A percentile compares a stretch with the other conserved stretches of the same genome.
Conservation (phyloP, 2,113 vertebrate genomes). For the Tychaedon coryphoeus region DNA sequence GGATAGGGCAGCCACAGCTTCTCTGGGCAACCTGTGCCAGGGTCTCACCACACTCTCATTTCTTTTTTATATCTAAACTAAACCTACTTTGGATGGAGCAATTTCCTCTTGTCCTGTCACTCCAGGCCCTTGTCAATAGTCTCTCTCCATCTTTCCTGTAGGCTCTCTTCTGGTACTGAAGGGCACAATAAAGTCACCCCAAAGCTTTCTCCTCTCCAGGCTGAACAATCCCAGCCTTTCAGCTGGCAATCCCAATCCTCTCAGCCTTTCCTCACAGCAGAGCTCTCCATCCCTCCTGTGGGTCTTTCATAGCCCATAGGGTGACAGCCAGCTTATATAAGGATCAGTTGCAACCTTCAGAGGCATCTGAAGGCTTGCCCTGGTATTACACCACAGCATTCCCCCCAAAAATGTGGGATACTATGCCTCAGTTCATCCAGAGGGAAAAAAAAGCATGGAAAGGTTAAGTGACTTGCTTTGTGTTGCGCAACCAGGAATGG, state of each 20-base stretch:
- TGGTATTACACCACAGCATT: not conserved
- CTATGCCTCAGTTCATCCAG: not conserved
- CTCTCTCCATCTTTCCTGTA: not conserved
- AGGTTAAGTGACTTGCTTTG: not conserved
- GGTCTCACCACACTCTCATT: not conserved
- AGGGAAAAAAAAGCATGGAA: not conserved
- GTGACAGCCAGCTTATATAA: not conserved
- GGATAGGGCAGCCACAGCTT: not conserved
- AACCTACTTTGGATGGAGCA: not conserved
- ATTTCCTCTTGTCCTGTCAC: not conserved
- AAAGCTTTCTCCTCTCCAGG: not conserved
- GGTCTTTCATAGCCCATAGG: not conserved
- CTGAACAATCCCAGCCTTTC: not conserved
- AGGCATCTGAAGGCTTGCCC: not conserved
- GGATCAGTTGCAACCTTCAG: not conserved
- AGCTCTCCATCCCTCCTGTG: not conserved
- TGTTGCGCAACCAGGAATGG: not conserved
- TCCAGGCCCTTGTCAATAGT: not conserved
- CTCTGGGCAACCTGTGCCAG: not conserved
- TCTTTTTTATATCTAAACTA: not conserved
- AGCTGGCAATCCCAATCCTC: not conserved
- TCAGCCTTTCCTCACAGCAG: not conserved
- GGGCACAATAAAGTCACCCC: not conserved
- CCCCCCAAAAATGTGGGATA: rapidly evolving
- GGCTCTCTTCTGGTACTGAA: not conserved